A percentile compares a stretch with the other conserved stretches of the same genome.
Conservation (phyloP, 1,140 invertebrate genomes). For the Drosophila simulans region DNA sequence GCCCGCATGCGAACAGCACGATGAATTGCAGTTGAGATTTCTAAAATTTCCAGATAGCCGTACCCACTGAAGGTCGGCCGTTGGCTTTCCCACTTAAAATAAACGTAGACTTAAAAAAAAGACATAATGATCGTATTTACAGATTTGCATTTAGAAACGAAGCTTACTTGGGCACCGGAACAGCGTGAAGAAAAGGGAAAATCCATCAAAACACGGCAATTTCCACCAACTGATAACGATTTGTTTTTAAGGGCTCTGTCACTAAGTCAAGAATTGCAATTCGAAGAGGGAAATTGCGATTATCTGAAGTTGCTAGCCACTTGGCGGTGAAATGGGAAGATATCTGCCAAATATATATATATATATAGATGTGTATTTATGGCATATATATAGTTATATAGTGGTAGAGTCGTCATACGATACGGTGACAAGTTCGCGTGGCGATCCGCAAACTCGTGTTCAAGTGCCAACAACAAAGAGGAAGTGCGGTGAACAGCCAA, state of each 20-base stretch:
- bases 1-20: conserved; percentile 9
- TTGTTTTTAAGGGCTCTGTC: conserved; percentile 5
- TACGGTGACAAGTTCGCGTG: conserved; percentile 25
- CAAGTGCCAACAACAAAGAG: conserved; percentile 32
- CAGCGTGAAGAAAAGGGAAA: conserved; percentile 6
- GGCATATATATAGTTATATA: conserved; percentile 3
- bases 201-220: conserved; percentile 25
- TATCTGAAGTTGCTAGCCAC: conserved; percentile 2
- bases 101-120: conserved; percentile 6
- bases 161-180: conserved; percentile 3
- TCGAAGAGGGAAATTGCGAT: conserved; percentile 3
- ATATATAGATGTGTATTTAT: too few species aligned
- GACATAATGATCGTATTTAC: conserved; percentile 10
- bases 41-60: conserved; percentile 36
- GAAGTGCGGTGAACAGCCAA: conserved; percentile 26
- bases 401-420: conserved; percentile 16
- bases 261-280: conserved; percentile 7
- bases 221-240: conserved; percentile 20
- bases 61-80: conserved; percentile 36
- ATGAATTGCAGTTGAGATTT: conserved; percentile 46
- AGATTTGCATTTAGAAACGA: conserved; percentile 17
- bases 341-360: too few species aligned
- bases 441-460: conserved; percentile 24
- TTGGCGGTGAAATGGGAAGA: neutral
- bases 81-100: conserved; percentile 41